A percentile compares a stretch with the other conserved stretches of the same genome.
Evolutionary conservation across 2,888 invertebrate species (phyloP).

Genomic region (Orchesella flavescens): DNA sequence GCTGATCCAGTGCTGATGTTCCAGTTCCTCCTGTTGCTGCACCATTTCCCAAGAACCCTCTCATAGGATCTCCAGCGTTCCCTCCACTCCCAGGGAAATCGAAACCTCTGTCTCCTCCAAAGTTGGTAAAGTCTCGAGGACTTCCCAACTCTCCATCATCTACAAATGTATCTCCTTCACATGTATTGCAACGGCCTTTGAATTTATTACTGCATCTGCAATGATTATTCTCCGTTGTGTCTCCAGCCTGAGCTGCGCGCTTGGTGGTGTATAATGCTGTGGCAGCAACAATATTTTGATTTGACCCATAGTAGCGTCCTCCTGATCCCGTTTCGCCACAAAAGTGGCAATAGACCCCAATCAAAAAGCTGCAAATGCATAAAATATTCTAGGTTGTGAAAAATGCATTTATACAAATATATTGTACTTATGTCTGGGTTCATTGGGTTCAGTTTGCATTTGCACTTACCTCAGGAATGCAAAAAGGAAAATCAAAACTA

Average conservation of each 20-base stretch:
- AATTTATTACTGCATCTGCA: slow-evolving; percentile 61
- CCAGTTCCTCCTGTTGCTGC: slow-evolving; percentile 12
- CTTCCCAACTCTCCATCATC: slow-evolving; percentile 57
- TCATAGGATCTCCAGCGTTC: slow-evolving; percentile 16
- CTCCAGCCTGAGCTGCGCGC: slow-evolving; percentile 15
- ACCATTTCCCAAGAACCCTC: slow-evolving; percentile 33
- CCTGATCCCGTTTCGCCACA: slow-evolving; percentile 38
- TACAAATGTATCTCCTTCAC: slow-evolving; percentile 58
- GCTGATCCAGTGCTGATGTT: slow-evolving; percentile 24
- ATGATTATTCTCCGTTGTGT: slow-evolving; percentile 20
- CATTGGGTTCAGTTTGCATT: neutral
- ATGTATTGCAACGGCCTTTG: slow-evolving; percentile 56
- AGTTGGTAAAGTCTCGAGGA: slow-evolving; percentile 41
- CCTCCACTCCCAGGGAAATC: slow-evolving; percentile 20
- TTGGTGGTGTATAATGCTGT: slow-evolving; percentile 37
- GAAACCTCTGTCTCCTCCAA: slow-evolving; percentile 61
- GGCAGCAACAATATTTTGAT: slow-evolving; percentile 49
- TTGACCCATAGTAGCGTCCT: slow-evolving; percentile 47
- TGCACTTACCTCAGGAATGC: slow-evolving; percentile 30
- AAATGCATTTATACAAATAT: neutral
- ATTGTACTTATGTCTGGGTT: no score
- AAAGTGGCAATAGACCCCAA: slow-evolving; percentile 53
- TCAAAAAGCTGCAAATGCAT: slow-evolving; percentile 14
- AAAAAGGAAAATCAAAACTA: slow-evolving; percentile 28
- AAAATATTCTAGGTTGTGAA: neutral